phyloP scores from a whole-genome alignment of 2,888 invertebrate genomes.

The Gibbula magus region DNA sequence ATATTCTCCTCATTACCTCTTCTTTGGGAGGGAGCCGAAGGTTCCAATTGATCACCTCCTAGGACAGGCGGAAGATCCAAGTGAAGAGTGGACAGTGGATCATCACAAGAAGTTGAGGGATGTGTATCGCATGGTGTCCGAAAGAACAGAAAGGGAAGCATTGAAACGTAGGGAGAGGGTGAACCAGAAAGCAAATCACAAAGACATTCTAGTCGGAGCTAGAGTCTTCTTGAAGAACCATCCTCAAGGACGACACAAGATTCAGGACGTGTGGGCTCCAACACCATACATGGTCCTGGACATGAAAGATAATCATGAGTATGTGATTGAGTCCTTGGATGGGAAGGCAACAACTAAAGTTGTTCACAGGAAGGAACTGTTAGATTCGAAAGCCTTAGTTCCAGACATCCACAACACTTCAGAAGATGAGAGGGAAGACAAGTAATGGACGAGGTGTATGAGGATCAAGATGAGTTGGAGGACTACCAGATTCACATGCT shows the following conservation, averaged over 20 bases:
- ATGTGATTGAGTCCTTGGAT: background rate
- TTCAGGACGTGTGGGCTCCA: background rate
- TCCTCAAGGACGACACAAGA: background rate
- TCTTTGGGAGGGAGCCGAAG: too few species aligned
- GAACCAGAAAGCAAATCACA: background rate
- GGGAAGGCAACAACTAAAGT: background rate
- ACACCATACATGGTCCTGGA: background rate
- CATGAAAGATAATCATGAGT: background rate
- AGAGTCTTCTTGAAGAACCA: background rate
- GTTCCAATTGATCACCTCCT: slow-evolving; percentile 29
- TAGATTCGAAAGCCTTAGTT: background rate
- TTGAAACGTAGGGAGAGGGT: background rate
- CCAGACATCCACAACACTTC: background rate
- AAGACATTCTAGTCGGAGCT: background rate
- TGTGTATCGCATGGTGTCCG: too few species aligned
- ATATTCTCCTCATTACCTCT: too few species aligned
- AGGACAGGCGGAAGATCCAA: background rate
- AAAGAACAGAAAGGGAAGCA: too few species aligned
- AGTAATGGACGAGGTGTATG: too few species aligned
- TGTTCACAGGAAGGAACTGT: background rate
- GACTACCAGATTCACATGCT: too few species aligned
- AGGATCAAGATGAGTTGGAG: too few species aligned
- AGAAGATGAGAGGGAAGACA: background rate
- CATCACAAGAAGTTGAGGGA: slow-evolving; percentile 19
- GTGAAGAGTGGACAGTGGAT: slow-evolving; percentile 6